Conservation (phyloP, 2,888 invertebrate species). For the Erannis defoliaria region DNA sequence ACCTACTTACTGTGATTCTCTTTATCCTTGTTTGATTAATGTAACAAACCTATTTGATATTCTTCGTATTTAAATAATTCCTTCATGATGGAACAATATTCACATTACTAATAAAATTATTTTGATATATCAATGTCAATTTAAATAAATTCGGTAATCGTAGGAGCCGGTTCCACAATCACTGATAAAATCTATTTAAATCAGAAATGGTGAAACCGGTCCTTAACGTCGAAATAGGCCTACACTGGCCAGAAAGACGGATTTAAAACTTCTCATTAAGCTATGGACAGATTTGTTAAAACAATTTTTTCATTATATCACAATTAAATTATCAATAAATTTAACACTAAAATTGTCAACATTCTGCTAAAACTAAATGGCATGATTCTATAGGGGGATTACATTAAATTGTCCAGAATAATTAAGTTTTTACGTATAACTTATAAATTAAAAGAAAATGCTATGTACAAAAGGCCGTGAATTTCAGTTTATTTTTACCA, state of each 20-base stretch:
- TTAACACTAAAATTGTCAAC: constrained; percentile 56
- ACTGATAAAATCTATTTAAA: constrained; percentile 11
- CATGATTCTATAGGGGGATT: constrained; percentile 41
- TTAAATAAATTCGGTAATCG: constrained; percentile 27
- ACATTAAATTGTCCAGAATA: constrained; percentile 45
- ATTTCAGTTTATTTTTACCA: constrained; percentile 59
- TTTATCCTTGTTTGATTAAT: constrained; percentile 6
- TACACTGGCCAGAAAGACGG: constrained; percentile 44
- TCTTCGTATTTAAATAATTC: constrained; percentile 20
- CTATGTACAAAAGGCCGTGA: constrained; percentile 81
- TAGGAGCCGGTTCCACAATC: constrained; percentile 10
- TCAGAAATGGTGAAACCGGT: constrained; percentile 15
- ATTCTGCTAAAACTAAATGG: constrained; percentile 44
- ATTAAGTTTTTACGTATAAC: constrained; percentile 39
- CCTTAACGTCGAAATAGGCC: constrained; percentile 1
- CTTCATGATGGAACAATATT: constrained; percentile 23
- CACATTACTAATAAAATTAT: constrained; percentile 22
- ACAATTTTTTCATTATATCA: constrained; percentile 70
- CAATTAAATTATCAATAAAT: constrained; percentile 53
- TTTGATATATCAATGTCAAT: constrained; percentile 20
- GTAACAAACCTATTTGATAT: constrained; percentile 26
- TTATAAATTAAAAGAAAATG: constrained; percentile 65
- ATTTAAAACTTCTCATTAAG: constrained; percentile 52
- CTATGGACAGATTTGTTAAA: constrained; percentile 76
- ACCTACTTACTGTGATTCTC: constrained; percentile 6